Evolutionary conservation across 2,888 invertebrate genomes (phyloP).

Genomic region (Allygus modestus): DNA sequence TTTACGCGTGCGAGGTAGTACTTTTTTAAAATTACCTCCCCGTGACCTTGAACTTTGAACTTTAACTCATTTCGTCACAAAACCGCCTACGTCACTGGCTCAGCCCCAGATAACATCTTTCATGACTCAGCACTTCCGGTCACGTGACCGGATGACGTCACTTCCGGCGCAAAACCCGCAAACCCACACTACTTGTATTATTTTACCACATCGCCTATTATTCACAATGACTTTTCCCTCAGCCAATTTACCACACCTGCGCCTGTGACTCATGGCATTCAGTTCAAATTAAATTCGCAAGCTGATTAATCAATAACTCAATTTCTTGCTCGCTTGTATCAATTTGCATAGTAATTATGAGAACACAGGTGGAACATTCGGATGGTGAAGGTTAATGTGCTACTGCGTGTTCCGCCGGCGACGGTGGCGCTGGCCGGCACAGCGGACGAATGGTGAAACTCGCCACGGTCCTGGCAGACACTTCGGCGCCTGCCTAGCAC

Average conservation of each 20-base stretch:
- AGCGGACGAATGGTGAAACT: neutral
- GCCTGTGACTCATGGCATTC: neutral
- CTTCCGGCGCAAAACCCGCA: too few relatives aligned
- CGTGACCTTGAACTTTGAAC: too few relatives aligned
- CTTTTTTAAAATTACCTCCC: too few relatives aligned
- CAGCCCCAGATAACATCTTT: too few relatives aligned
- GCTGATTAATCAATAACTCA: constrained; percentile 15
- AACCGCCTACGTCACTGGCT: too few relatives aligned
- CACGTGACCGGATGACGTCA: too few relatives aligned
- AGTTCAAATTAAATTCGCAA: neutral
- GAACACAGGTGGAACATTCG: constrained; percentile 5
- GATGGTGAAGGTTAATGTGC: constrained; percentile 24
- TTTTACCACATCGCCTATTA: too few relatives aligned
- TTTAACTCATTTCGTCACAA: too few relatives aligned
- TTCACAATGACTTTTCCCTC: too few relatives aligned
- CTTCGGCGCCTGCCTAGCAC: neutral
- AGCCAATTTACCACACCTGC: neutral
- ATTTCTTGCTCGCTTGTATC: constrained; percentile 9
- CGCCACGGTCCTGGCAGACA: constrained; percentile 5
- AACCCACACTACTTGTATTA: too few relatives aligned
- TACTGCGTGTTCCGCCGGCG: neutral
- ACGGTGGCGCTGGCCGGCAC: constrained; percentile 5
- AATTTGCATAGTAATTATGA: constrained; percentile 13
- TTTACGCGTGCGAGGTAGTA: too few relatives aligned
- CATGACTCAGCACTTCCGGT: too few relatives aligned